A percentile compares a stretch with the other conserved stretches of the same genome.
phyloP scores from a whole-genome alignment of 2,113 vertebrate genomes.

The Piprites chloris region DNA sequence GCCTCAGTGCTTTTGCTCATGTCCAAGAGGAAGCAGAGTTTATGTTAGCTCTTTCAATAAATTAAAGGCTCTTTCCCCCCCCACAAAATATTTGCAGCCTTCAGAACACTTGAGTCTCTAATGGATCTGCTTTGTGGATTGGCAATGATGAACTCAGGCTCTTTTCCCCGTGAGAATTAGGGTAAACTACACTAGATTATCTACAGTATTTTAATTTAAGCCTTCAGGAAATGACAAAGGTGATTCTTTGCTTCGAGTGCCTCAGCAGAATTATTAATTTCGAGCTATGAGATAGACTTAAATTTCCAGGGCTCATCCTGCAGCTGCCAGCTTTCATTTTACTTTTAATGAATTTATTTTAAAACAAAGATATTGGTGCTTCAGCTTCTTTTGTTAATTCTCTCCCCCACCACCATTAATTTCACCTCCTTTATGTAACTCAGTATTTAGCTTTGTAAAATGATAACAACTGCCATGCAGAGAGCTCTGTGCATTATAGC shows the following conservation, averaged over 20 bases:
- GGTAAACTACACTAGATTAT: background rate
- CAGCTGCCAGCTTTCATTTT: background rate
- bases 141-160: background rate
- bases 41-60: conserved; percentile 16
- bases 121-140: background rate
- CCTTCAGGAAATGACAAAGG: background rate
- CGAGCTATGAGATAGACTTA: background rate
- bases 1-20: conserved; percentile 9
- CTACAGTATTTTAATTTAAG: background rate
- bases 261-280: background rate
- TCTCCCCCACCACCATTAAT: rapidly evolving
- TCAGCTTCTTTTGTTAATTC: background rate
- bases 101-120: background rate
- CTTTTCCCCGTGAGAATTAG: background rate
- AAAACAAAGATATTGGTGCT: background rate
- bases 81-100: background rate
- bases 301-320: background rate
- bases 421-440: background rate
- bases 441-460: background rate
- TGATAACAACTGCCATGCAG: background rate
- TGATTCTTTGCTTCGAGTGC: background rate
- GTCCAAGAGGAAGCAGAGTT: conserved; percentile 37
- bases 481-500: background rate
- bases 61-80: background rate
- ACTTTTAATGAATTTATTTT: background rate